phyloP scores from a whole-genome alignment of 2,113 vertebrate genomes.

The Ariopsis seemanni region DNA sequence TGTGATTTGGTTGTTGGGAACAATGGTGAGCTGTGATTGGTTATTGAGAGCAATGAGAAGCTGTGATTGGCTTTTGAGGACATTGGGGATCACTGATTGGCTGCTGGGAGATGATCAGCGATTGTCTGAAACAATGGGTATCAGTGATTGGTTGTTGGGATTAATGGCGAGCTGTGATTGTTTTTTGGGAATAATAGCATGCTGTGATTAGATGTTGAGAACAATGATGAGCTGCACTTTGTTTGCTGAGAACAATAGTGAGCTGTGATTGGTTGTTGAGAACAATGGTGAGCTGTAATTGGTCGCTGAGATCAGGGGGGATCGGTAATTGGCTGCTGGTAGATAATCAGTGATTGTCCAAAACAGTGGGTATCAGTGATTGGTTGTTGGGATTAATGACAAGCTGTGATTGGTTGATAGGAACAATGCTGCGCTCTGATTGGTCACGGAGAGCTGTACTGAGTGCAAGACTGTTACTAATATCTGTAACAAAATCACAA shows the following conservation, averaged over 20 bases:
- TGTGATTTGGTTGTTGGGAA: neutral
- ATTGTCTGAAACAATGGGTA: neutral
- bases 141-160: neutral
- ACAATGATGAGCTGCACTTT: neutral
- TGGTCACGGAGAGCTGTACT: neutral
- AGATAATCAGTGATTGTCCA: too few species aligned
- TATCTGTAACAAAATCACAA: neutral
- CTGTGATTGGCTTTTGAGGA: neutral
- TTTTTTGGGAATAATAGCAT: rapidly evolving
- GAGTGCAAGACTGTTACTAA: neutral
- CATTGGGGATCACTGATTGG: too few species aligned
- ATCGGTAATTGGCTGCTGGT: too few species aligned
- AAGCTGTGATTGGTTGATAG: neutral
- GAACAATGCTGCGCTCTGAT: neutral
- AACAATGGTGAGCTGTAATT: neutral
- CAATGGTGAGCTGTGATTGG: neutral
- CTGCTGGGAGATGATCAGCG: too few species aligned
- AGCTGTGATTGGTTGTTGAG: neutral
- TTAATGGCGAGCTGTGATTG: neutral
- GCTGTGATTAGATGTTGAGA: neutral
- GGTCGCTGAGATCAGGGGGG: neutral
- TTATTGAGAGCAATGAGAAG: neutral
- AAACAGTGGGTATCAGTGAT: neutral
- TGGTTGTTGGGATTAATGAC: neutral
- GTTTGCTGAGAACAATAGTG: neutral